These are phyloP conservation scores for Microvelia longipes DNA, from an alignment of 1,140 invertebrate genomes.

Conservation along the genomic window DNA sequence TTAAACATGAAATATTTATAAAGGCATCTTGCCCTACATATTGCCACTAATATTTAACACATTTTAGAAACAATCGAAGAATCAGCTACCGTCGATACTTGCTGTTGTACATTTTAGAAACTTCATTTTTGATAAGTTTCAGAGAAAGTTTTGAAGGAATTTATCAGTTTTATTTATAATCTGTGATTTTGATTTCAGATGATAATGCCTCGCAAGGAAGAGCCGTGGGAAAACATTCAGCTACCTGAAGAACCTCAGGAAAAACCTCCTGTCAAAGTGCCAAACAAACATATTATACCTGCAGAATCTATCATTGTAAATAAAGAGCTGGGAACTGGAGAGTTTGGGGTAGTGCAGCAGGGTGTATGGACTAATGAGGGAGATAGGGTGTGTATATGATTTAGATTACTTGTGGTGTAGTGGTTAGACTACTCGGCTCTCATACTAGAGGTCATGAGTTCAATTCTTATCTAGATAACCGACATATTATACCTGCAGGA, in stretches of 20 bases:
- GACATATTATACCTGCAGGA: no score
- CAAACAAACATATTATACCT: conserved; percentile 89
- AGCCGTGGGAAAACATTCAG: conserved; percentile 25
- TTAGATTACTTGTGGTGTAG: background rate
- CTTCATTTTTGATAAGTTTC: no score
- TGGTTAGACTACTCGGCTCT: background rate
- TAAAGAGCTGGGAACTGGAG: conserved; percentile 86
- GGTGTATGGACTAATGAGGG: conserved; percentile 95
- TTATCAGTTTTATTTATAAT: no score
- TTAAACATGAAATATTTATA: no score
- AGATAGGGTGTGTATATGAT: conserved; percentile 48
- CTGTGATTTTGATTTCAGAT: conserved; percentile 25
- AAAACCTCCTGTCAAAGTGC: conserved; percentile 38
- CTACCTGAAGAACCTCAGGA: conserved; percentile 30
- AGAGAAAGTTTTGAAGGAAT: no score
- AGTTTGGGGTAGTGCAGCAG: conserved; percentile 95
- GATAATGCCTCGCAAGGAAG: conserved; percentile 30
- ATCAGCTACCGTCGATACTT: no score
- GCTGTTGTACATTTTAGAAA: no score
- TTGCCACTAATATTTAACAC: no score
- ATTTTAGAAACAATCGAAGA: no score
- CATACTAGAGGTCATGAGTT: no score
- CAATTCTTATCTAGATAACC: no score
- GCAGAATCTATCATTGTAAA: conserved; percentile 83
- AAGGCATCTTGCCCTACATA: no score